A percentile compares a stretch with the other conserved stretches of the same genome.
Conservation (phyloP, 2,888 invertebrate species). For the Drosophila nr. perissopoda region DNA sequence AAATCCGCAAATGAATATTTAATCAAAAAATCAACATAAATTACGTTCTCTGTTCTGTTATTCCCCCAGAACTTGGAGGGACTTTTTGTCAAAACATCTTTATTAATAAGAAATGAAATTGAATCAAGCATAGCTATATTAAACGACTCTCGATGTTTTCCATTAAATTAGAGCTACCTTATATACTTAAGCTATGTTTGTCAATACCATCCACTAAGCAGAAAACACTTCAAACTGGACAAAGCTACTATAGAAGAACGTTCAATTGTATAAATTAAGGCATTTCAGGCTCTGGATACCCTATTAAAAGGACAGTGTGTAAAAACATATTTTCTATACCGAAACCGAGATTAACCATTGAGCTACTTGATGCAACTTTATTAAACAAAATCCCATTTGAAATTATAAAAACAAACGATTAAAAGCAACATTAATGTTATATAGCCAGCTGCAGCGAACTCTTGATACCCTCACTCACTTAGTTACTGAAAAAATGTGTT, state of each 20-base stretch:
- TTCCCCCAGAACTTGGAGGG: not conserved
- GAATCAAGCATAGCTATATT: not conserved
- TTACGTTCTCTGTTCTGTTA: not conserved
- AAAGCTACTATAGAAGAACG: slow-evolving; percentile 18
- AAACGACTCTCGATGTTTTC: slow-evolving; percentile 1
- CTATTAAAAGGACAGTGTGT: slow-evolving; percentile 1
- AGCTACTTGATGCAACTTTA: not conserved
- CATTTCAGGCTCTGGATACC: not conserved
- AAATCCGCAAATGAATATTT: not conserved
- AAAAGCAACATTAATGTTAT: not conserved
- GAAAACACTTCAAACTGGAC: slow-evolving; percentile 15
- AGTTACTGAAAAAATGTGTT: too few relatives aligned
- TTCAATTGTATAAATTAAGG: not conserved
- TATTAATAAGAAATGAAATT: not conserved
- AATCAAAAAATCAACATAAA: not conserved
- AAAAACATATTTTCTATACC: not conserved
- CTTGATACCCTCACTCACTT: not conserved
- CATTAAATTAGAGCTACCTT: not conserved
- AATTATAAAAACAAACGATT: not conserved
- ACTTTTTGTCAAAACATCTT: not conserved
- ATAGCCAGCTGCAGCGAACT: not conserved
- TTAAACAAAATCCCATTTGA: not conserved
- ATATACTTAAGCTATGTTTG: not conserved
- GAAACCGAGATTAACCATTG: not conserved
- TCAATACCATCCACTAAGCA: slow-evolving; percentile 9